Evolutionary conservation across 2,888 invertebrate species (phyloP), one percentile per base, ranked within the genome.

Genomic region (Myopa testacea): DNA sequence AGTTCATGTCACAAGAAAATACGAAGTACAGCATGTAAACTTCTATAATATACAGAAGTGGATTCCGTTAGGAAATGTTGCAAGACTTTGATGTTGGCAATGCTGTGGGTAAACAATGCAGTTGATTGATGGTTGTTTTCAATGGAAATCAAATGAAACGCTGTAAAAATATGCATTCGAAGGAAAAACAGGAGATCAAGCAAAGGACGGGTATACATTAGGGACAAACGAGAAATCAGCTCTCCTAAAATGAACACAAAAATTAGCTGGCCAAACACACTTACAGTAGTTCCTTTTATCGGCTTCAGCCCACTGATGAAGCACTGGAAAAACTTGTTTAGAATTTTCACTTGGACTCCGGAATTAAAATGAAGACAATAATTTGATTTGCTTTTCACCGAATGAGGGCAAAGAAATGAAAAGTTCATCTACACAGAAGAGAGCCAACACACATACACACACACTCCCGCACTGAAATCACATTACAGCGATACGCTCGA

Each of bases 31-130:
- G 26, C 2, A 26, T 26, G 26, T 26, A 1, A 2, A 26, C 2
- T 26, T 26, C 26, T 26, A 26, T 26, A 26, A 26, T 26, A 26
- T 26, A 26, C 26, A 26, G 45, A 62, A 12, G 8, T 19, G 0
- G 62, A 62, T 62, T 62, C 26, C 10, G 45, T 45, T 45, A 3
- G 6, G 6, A 45, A 0, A 10, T 45, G 6, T 45, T 10, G 45
- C 45, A 45, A 19, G 50, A 50, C 7, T 69, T 69, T 50, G 37
- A 26, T 50, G 62, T 38, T 76, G 71, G 76, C 63, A 71, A 71
- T 70, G 71, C 76, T 63, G 14, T 8, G 19, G 26, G 26, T 68
- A 60, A 76, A 76, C 65, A 71, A 52, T 65, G 55, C 50, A 62
- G 38, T 26, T 58, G 37, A 12, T 10, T 37, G 16, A 38, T 65